These are phyloP conservation scores for Drosophila parabipectinata DNA, from an alignment of 1,140 invertebrate species.

Conservation along the genomic window DNA sequence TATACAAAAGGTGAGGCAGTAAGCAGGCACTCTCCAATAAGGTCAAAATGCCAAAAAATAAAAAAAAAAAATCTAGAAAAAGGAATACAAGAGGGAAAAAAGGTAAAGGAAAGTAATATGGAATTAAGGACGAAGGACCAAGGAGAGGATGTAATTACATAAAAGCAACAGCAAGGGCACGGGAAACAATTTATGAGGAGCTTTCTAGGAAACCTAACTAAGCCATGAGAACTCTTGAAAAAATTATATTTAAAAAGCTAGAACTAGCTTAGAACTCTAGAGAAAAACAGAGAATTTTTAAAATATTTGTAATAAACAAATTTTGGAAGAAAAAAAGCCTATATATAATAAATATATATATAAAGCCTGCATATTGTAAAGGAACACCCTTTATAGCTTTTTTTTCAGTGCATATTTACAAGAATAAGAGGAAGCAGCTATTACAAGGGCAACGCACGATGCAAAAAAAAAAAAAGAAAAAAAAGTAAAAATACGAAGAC, in stretches of 20 bases:
- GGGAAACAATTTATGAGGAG: neutral
- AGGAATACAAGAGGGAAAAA: neutral
- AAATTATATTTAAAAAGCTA: no score
- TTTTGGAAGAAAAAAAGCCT: no score
- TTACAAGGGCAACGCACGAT: slow-evolving; percentile 54
- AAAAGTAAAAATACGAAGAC: slow-evolving; percentile 2
- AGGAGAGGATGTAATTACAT: slow-evolving; percentile 65
- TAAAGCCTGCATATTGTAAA: no score
- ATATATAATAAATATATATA: no score
- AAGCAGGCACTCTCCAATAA: slow-evolving; percentile 15
- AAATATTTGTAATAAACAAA: no score
- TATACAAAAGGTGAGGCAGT: slow-evolving; percentile 44
- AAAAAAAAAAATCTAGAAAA: no score
- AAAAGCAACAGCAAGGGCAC: slow-evolving; percentile 54
- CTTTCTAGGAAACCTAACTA: no score
- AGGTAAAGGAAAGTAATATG: slow-evolving; percentile 5
- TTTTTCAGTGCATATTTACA: neutral
- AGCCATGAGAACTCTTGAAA: no score
- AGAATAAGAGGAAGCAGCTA: slow-evolving; percentile 2
- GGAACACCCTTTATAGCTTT: neutral
- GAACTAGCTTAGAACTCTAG: no score
- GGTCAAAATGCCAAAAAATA: slow-evolving; percentile 43
- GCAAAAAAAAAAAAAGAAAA: slow-evolving; percentile 16
- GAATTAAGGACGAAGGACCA: slow-evolving; percentile 1
- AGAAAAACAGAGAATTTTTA: no score